phyloP scores from a whole-genome alignment of 2,888 invertebrate genomes.

The Serrognathus titanus region DNA sequence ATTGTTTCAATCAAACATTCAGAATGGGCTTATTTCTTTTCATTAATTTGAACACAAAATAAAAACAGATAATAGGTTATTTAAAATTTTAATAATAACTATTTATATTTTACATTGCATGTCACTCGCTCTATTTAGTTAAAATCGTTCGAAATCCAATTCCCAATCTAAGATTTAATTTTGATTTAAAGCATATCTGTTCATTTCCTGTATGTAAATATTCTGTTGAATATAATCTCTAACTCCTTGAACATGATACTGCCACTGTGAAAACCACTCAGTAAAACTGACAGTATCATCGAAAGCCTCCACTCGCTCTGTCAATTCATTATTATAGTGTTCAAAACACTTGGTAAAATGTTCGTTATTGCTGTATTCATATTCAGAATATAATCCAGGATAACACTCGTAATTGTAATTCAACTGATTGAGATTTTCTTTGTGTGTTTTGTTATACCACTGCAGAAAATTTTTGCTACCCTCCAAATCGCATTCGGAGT shows the following conservation, averaged over 20 bases:
- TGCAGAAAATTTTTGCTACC: not conserved
- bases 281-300: conserved; percentile 36
- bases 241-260: conserved; percentile 36
- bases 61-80: no score
- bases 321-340: conserved; percentile 35
- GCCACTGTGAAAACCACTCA: conserved; percentile 42
- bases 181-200: conserved; percentile 23
- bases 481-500: not conserved
- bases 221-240: conserved; percentile 44
- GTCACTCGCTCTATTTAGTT: no score
- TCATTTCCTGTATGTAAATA: conserved; percentile 44
- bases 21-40: no score
- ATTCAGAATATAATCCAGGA: conserved; percentile 7
- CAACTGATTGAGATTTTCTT: conserved; percentile 7
- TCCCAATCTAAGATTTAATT: not conserved
- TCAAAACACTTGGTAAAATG: conserved; percentile 34
- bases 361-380: conserved; percentile 15
- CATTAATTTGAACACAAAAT: no score
- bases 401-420: conserved; percentile 4
- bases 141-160: no score
- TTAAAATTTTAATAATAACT: no score
- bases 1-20: no score
- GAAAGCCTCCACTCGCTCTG: conserved; percentile 36
- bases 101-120: no score
- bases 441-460: not conserved